phyloP scores from a whole-genome alignment of 1,140 invertebrate species.

The Fopius arisanus region DNA sequence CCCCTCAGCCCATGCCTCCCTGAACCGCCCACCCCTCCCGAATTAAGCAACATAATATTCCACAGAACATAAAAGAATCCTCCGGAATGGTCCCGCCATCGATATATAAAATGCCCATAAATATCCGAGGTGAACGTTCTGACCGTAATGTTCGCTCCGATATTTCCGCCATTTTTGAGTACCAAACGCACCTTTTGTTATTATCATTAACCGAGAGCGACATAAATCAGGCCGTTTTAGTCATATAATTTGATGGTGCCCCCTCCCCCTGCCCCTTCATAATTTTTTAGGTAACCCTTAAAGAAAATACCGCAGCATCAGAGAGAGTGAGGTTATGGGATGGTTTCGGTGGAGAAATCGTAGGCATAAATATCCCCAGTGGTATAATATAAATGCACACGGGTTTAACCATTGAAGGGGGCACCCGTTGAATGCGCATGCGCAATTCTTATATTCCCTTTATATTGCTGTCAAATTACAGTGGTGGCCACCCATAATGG shows the following conservation, averaged over 20 bases:
- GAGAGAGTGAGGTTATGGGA: not conserved
- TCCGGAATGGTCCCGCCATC: too few species aligned
- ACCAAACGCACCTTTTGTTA: not conserved
- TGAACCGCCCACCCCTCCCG: too few species aligned
- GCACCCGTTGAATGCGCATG: not conserved
- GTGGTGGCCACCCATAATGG: slow-evolving; percentile 40
- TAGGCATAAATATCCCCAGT: slow-evolving; percentile 4
- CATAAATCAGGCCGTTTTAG: slow-evolving; percentile 24
- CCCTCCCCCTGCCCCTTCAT: not conserved
- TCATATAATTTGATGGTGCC: slow-evolving; percentile 7
- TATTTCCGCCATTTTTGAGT: not conserved
- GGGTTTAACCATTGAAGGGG: not conserved
- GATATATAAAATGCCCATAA: not conserved
- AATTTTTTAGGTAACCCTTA: not conserved
- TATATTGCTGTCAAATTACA: slow-evolving; percentile 42
- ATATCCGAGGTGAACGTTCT: not conserved
- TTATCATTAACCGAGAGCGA: slow-evolving; percentile 11
- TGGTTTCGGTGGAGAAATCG: not conserved
- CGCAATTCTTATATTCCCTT: slow-evolving; percentile 2
- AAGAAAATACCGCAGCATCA: slow-evolving; percentile 8
- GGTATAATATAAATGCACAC: slow-evolving; percentile 13
- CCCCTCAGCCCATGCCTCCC: too few species aligned
- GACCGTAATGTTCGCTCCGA: not conserved
- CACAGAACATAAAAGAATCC: too few species aligned
- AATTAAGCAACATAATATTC: too few species aligned